Evolutionary conservation across 2,113 vertebrate species (phyloP).

Genomic region (Hippocampus barbouri): DNA sequence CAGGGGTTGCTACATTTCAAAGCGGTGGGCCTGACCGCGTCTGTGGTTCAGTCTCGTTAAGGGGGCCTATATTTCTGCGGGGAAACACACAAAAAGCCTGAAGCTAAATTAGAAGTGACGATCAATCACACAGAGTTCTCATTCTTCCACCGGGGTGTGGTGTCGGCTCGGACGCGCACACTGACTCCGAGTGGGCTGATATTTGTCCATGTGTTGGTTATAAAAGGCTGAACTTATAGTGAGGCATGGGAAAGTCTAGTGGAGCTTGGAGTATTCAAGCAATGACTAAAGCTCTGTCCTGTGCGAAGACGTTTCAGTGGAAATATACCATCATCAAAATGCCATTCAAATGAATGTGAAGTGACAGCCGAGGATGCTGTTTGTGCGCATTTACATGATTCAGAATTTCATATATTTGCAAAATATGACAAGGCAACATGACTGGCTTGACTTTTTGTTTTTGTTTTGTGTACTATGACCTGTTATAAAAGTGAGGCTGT

Average conservation of each 20-base stretch:
- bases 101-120: conserved; percentile 59
- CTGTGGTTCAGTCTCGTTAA: conserved; percentile 52
- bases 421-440: conserved; percentile 1
- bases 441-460: conserved; percentile 4
- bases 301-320: conserved; percentile 36
- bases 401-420: conserved; percentile 11
- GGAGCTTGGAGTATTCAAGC: conserved; percentile 10
- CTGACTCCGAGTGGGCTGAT: conserved; percentile 33
- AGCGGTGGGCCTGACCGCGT: conserved; percentile 48
- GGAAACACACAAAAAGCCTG: conserved; percentile 38
- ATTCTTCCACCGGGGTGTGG: conserved; percentile 38
- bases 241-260: conserved; percentile 28
- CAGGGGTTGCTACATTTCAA: conserved; percentile 62
- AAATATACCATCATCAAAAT: conserved; percentile 34
- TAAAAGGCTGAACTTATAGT: conserved; percentile 29
- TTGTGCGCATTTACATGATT: conserved; percentile 10
- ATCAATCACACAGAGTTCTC: conserved; percentile 54
- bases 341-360: conserved; percentile 23
- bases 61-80: conserved; percentile 49
- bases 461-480: background rate
- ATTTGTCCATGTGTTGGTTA: conserved; percentile 39
- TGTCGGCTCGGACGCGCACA: conserved; percentile 10
- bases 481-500: background rate
- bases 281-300: conserved; percentile 45
- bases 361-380: conserved; percentile 19